Percentiles rank a stretch among this genome's conserved stretches.
Evolutionary conservation across 2,888 invertebrate species (phyloP).

Genomic region (Limnephilus marmoratus): DNA sequence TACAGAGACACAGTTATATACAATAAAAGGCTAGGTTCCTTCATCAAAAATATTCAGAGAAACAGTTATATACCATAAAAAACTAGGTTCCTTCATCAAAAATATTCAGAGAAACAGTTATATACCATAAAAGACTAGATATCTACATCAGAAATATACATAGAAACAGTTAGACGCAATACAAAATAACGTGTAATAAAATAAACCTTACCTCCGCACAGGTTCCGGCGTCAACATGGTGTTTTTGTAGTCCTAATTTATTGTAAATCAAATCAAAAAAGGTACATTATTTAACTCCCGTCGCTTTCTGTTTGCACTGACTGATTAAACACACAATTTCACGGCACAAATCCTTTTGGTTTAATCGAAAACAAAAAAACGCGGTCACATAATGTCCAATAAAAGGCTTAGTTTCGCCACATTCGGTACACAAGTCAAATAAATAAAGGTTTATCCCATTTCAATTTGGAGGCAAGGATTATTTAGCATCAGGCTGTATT

Average conservation of each 20-base stretch:
- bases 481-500: neutral
- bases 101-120: neutral
- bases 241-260: neutral
- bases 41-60: neutral
- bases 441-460: neutral
- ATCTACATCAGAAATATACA: neutral
- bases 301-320: constrained; percentile 5
- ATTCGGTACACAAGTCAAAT: neutral
- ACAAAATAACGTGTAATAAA: neutral
- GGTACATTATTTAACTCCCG: neutral
- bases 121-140: neutral
- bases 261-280: constrained; percentile 32
- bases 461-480: neutral
- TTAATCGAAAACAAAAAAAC: neutral
- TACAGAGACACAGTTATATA: too few relatives aligned
- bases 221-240: constrained; percentile 63
- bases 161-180: neutral
- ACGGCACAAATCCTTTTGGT: neutral
- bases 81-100: neutral
- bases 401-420: neutral
- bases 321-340: constrained; percentile 18
- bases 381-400: neutral
- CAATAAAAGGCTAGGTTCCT: too few relatives aligned
- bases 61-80: neutral
- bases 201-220: constrained; percentile 61